These are phyloP conservation scores for Drosophila merina DNA, from an alignment of 2,888 invertebrate species.

Conservation along the genomic window DNA sequence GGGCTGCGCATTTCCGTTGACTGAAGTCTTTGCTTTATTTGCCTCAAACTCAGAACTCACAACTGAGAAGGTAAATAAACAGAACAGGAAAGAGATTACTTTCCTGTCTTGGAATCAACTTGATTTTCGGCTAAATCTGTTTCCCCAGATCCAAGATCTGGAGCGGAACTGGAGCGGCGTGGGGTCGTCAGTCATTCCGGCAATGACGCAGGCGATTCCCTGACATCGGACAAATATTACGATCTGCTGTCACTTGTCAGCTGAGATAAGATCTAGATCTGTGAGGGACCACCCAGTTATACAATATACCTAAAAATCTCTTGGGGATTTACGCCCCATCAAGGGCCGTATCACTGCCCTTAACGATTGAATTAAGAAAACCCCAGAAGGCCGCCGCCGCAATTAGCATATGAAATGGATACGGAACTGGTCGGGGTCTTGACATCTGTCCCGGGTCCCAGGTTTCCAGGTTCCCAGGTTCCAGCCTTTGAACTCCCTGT, in stretches of 20 bases:
- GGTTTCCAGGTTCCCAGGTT: constrained; percentile 8
- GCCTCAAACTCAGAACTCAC: constrained; percentile 20
- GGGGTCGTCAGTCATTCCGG: constrained; percentile 21
- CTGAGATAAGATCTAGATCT: constrained; percentile 5
- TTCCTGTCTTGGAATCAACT: background rate
- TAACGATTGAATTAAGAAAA: constrained; percentile 2
- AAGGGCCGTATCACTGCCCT: background rate
- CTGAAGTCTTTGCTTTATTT: constrained; percentile 67
- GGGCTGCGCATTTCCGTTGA: constrained; percentile 72
- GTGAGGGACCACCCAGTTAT: background rate
- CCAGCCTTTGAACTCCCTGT: constrained; percentile 38
- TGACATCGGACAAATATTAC: background rate
- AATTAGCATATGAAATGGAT: constrained; percentile 26
- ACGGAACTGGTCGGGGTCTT: background rate
- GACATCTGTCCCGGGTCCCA: constrained; percentile 36
- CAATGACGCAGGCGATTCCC: constrained; percentile 23
- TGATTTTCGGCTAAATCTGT: constrained; percentile 12
- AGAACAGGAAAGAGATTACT: too few relatives aligned
- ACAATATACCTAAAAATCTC: background rate
- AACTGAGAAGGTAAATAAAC: constrained; percentile 28
- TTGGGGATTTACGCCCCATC: background rate
- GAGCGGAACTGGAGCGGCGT: constrained; percentile 3
- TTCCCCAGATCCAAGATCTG: background rate
- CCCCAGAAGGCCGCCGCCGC: background rate
- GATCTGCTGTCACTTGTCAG: constrained; percentile 30